Evolutionary conservation across 2,113 vertebrate species (phyloP), one percentile per base, ranked within the genome.

Genomic region (Podarcis muralis): DNA sequence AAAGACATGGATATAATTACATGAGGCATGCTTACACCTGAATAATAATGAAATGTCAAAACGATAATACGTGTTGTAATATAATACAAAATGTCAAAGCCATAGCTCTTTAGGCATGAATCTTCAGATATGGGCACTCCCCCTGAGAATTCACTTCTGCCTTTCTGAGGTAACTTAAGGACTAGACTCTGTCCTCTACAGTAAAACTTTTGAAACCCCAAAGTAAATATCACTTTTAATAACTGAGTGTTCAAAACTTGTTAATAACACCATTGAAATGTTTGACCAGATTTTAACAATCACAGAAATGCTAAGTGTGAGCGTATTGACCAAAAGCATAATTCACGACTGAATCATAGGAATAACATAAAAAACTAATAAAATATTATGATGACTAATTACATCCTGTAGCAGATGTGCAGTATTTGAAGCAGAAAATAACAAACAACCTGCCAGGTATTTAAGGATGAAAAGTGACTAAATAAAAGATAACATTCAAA

Each of bases 401-500:
- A 69, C 57, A 85, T 82, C 22, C 22, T 90, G 79, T 84, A 76
- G 72, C 2, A 83, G 37, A 68, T 11, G 80, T 81, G 69, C 5
- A 90, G 75, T 16, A 77, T 35, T 81, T 89, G 71, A 83, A 78
- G 53, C 88, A 88, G 15, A 40, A 91, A 92, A 89, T 82, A 91
- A 84, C 90, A 89, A 8, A 9, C 20, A 82, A 86, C 20, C 25
- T 92, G 68, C 68, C 87, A n/a, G n/a, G 87, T 87, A 81, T 82
- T 90, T 91, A 69, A 57, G 4, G 90, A 83, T 68, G 5, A 86
- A 93, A 89, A 90, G 4, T 57, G 18, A 87, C 85, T 77, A 68
- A 89, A 20, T 30, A 1, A 84, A 91, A 89, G 68, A 85, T 57
- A 87, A 90, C 78, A 89, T 87, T 91, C 93, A 84, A 92, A 90